phyloP scores from a whole-genome alignment of 2,113 vertebrate genomes.

The Seriola dumerili region DNA sequence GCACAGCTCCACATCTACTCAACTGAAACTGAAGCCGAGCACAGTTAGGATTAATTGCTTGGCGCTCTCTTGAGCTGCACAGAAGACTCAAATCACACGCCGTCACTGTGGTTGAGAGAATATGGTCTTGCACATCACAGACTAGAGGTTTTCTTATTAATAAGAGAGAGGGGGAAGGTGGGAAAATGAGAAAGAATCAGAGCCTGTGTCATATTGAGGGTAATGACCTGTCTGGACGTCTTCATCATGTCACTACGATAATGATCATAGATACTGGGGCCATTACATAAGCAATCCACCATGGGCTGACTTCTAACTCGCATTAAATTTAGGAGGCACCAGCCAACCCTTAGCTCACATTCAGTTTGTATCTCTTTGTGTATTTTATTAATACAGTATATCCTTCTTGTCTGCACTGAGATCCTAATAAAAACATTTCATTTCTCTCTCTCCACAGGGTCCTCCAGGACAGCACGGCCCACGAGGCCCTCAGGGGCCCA shows the following conservation, averaged over 20 bases:
- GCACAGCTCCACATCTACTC: constrained; percentile 66
- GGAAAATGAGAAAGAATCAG: constrained; percentile 49
- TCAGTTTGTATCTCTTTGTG: constrained; percentile 31
- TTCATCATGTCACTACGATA: constrained; percentile 72
- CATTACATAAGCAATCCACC: constrained; percentile 54
- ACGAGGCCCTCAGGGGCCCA: constrained; percentile 87
- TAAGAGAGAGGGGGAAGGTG: constrained; percentile 44
- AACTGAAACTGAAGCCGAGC: constrained; percentile 63
- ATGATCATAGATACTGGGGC: constrained; percentile 61
- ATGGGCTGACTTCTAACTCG: constrained; percentile 34
- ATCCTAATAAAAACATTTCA: constrained; percentile 15
- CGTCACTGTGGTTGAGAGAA: constrained; percentile 58
- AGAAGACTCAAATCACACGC: constrained; percentile 68
- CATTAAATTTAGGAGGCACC: constrained; percentile 43
- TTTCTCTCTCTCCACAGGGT: constrained; percentile 83
- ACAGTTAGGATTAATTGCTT: constrained; percentile 78
- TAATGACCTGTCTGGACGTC: constrained; percentile 81
- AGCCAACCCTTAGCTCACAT: constrained; percentile 3
- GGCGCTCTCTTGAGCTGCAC: constrained; percentile 60
- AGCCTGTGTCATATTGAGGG: constrained; percentile 65
- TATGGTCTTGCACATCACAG: constrained; percentile 54
- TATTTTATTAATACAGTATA: constrained; percentile 13
- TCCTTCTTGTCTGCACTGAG: constrained; percentile 11
- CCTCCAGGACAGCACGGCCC: constrained; percentile 91
- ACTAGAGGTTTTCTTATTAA: constrained; percentile 75